Base-by-base conservation (phyloP, 1,140 invertebrate species). In the Macrobrachium nipponense region DNA sequence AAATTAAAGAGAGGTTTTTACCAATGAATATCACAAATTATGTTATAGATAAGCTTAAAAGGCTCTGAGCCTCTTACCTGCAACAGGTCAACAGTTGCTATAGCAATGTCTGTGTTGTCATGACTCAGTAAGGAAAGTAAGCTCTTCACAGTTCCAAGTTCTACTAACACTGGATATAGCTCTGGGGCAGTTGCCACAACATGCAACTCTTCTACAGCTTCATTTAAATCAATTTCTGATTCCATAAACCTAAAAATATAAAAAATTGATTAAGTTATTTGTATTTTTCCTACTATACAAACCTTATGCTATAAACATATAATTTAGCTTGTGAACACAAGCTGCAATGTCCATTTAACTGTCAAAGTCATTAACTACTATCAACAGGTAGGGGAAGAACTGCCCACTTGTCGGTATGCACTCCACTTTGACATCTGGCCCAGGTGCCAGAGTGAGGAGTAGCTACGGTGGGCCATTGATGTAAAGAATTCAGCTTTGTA, bases 41-140 rank as follows among this genome's bases (percentile, higher is more conserved):
- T 18, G 64, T 70, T 43, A 66, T 36, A 23, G 18, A 23, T 12
- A 70, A 36, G 36, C 60, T 12, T 44, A 17, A 51, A 89, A 87
- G 20, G 23, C 18, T 15, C 14, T 11, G 88, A 79, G 81, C 27
- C 15, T 88, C 85, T 83, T 89, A 94, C 93, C 92, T 94, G 94
- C 11, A 97, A 90, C 51, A 97, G 92, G 92, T 96, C 94, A 6
- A 97, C 94, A 60, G 96, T 93, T 80, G 95, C 95, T 88, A 96
- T 96, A 15, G 96, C 94, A 88, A 97, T 95, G 92, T 98, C 98
- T 80, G 97, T 98, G 91, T 99, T 99, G 90, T 99, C 98, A 93
- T 99, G 99, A 51, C 95, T 94, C 14, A 99, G 91, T 59, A 99
- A 93, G 90, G 98, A 97, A 12, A 99, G 91, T n/a, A 99, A 90